Conservation (phyloP, 1,140 invertebrate genomes). For the Antheraea mylitta region DNA sequence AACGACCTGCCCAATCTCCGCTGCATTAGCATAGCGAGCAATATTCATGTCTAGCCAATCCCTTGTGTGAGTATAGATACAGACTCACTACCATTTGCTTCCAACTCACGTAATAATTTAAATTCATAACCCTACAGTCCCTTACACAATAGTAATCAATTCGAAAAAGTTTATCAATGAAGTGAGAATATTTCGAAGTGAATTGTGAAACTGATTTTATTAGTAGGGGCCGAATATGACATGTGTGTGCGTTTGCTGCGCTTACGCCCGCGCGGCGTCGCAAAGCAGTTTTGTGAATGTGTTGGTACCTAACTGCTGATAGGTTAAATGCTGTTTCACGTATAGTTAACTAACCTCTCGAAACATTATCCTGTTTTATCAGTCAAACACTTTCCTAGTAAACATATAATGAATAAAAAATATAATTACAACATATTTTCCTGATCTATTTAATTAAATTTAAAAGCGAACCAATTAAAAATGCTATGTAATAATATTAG, state of each 20-base stretch:
- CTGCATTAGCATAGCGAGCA: constrained; percentile 79
- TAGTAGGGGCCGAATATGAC: constrained; percentile 17
- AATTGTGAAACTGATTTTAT: not conserved
- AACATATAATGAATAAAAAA: not conserved
- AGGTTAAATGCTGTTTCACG: constrained; percentile 32
- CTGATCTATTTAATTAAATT: not conserved
- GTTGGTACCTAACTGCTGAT: constrained; percentile 25
- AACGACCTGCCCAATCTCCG: constrained; percentile 79
- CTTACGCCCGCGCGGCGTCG: constrained; percentile 26
- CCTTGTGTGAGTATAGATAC: constrained; percentile 35
- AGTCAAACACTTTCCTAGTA: not conserved
- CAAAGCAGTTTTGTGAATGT: constrained; percentile 33
- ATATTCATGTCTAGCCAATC: constrained; percentile 62
- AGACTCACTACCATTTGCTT: constrained; percentile 4
- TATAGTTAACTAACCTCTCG: not conserved
- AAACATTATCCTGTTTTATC: not conserved
- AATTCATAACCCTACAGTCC: not conserved
- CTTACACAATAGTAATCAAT: not conserved
- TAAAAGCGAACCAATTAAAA: not conserved
- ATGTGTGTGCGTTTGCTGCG: constrained; percentile 23
- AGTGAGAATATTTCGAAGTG: not conserved
- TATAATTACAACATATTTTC: no score
- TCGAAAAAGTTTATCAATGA: not conserved
- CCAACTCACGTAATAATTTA: not conserved
- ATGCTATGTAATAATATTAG: not conserved